A percentile compares a stretch with the other conserved stretches of the same genome.
These are phyloP conservation scores for Meiosimyza platycephala DNA, from an alignment of 2,888 invertebrate species.

Conservation along the genomic window DNA sequence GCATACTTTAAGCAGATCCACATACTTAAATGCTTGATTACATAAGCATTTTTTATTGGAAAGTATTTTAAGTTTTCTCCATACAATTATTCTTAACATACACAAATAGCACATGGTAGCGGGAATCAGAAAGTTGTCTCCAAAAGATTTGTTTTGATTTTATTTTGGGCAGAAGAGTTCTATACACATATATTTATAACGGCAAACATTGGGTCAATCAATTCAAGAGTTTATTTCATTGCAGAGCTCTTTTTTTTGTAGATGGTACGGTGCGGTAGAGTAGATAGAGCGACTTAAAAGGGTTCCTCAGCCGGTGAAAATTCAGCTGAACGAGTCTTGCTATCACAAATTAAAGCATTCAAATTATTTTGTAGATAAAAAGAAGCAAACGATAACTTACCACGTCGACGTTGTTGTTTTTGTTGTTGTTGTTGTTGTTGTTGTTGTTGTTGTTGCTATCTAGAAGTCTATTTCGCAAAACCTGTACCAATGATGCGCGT, in stretches of 20 bases:
- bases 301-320: slow-evolving; percentile 52
- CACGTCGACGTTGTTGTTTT: slow-evolving; percentile 47
- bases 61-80: not conserved
- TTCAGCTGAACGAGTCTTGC: slow-evolving; percentile 51
- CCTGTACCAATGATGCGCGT: slow-evolving; percentile 55
- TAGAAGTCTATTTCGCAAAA: slow-evolving; percentile 55
- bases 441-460: slow-evolving; percentile 40
- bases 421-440: too few species aligned
- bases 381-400: slow-evolving; percentile 38
- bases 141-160: slow-evolving; percentile 1
- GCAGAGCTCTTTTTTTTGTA: not conserved
- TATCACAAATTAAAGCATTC: slow-evolving; percentile 36
- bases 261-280: not conserved
- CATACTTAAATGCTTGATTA: too few species aligned
- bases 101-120: not conserved
- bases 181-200: too few species aligned
- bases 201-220: too few species aligned
- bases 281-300: slow-evolving; percentile 42
- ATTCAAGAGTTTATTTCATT: slow-evolving; percentile 6
- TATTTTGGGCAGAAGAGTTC: not conserved
- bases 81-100: not conserved
- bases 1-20: too few species aligned
- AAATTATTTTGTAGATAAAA: not conserved
- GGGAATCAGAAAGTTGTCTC: not conserved
- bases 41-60: too few species aligned